Conservation (phyloP, 2,888 invertebrate genomes). For the Limnephilus rhombicus region DNA sequence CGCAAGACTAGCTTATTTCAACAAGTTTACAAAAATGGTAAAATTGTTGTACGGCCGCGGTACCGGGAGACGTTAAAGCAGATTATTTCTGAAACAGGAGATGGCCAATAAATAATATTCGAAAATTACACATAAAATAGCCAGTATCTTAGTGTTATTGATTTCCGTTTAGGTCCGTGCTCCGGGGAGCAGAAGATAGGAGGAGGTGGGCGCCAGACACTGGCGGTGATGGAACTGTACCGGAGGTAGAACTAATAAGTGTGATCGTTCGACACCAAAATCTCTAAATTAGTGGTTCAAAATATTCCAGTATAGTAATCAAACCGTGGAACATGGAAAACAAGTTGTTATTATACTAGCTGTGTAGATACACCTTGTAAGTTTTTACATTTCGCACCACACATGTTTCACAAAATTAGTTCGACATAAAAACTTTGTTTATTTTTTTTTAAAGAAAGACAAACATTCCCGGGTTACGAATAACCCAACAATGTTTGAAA, state of each 20-base stretch:
- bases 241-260: neutral
- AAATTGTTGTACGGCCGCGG: neutral
- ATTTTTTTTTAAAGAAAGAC: no score
- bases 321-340: neutral
- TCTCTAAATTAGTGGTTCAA: no score
- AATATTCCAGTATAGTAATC: neutral
- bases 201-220: neutral
- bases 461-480: no score
- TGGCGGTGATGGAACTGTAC: neutral
- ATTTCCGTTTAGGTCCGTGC: conserved; percentile 16
- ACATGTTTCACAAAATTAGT: no score
- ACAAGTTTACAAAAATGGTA: neutral
- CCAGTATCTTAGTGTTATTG: conserved; percentile 23
- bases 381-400: no score
- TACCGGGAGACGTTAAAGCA: neutral
- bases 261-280: neutral
- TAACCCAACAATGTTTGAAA: no score
- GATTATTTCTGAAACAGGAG: neutral
- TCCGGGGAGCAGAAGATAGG: neutral
- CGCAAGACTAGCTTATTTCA: no score
- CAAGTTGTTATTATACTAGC: neutral
- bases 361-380: no score
- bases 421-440: no score
- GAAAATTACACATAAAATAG: neutral
- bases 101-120: conserved; percentile 28